Percentiles rank a stretch among this genome's conserved stretches.
phyloP scores from a whole-genome alignment of 2,113 vertebrate species.

The Naja naja region DNA sequence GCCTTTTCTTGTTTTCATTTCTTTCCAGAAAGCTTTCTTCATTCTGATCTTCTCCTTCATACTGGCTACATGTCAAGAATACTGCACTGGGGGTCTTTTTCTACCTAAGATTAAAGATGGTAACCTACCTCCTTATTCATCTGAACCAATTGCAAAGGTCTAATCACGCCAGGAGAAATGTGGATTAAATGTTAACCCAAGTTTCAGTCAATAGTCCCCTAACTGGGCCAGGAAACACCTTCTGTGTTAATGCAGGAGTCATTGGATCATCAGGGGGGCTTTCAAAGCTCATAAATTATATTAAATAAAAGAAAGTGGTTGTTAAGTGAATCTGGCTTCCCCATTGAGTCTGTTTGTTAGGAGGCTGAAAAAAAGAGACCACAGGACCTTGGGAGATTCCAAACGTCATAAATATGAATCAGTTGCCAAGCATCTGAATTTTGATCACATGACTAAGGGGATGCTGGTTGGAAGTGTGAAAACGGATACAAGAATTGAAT shows the following conservation, averaged over 20 bases:
- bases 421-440: no score
- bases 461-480: no score
- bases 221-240: background rate
- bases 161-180: background rate
- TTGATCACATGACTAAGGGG: no score
- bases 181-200: background rate
- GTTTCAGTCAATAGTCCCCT: background rate
- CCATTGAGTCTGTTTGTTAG: no score
- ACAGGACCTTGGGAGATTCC: no score
- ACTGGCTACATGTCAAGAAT: background rate
- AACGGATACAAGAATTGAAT: no score
- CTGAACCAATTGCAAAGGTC: background rate
- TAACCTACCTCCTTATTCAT: background rate
- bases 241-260: background rate
- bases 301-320: background rate
- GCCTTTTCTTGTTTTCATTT: background rate
- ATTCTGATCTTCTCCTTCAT: background rate
- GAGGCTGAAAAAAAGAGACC: no score
- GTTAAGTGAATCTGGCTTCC: no score
- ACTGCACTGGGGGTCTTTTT: accelerated
- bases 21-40: background rate
- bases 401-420: no score
- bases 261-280: background rate
- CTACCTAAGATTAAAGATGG: background rate
- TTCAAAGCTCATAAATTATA: background rate